Percentiles rank a stretch among this genome's conserved stretches.
These are phyloP conservation scores for Belgica antarctica DNA, from an alignment of 2,888 invertebrate genomes.

Conservation along the genomic window DNA sequence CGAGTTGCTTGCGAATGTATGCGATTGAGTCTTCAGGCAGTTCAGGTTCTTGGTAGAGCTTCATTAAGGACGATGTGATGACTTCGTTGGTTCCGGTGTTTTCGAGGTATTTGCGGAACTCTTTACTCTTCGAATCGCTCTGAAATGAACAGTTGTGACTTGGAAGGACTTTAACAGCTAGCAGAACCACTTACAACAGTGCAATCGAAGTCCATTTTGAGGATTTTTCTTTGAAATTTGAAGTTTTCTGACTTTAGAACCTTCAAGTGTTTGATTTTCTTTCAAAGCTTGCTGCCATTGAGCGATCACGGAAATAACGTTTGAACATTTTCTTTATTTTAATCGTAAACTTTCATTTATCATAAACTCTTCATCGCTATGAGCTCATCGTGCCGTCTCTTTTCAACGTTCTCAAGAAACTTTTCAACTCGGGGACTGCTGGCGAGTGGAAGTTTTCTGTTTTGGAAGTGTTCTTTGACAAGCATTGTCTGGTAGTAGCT, in stretches of 20 bases:
- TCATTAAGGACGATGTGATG: slow-evolving; percentile 53
- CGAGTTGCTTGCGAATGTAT: slow-evolving; percentile 53
- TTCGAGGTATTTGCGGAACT: slow-evolving; percentile 54
- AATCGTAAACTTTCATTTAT: too few relatives aligned
- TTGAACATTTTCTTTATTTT: too few relatives aligned
- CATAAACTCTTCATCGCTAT: slow-evolving; percentile 9
- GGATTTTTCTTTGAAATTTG: background rate
- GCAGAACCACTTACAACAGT: background rate
- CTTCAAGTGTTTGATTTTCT: too few relatives aligned
- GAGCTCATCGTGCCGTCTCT: slow-evolving; percentile 48
- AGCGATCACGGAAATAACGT: too few relatives aligned
- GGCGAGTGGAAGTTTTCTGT: slow-evolving; percentile 22
- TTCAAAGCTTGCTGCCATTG: too few relatives aligned
- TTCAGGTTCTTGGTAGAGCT: slow-evolving; percentile 54
- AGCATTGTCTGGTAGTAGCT: slow-evolving; percentile 47
- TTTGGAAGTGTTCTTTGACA: slow-evolving; percentile 45
- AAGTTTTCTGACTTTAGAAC: too few relatives aligned
- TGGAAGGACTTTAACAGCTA: background rate
- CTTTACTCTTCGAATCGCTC: slow-evolving; percentile 53
- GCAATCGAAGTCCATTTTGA: slow-evolving; percentile 13
- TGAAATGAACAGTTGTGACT: slow-evolving; percentile 12
- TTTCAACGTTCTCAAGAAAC: slow-evolving; percentile 56
- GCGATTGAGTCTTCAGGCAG: slow-evolving; percentile 55
- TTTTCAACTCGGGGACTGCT: slow-evolving; percentile 50
- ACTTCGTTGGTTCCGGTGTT: slow-evolving; percentile 54